Base-by-base conservation (phyloP, 2,113 vertebrate species). In the Marcusenius ussheri region DNA sequence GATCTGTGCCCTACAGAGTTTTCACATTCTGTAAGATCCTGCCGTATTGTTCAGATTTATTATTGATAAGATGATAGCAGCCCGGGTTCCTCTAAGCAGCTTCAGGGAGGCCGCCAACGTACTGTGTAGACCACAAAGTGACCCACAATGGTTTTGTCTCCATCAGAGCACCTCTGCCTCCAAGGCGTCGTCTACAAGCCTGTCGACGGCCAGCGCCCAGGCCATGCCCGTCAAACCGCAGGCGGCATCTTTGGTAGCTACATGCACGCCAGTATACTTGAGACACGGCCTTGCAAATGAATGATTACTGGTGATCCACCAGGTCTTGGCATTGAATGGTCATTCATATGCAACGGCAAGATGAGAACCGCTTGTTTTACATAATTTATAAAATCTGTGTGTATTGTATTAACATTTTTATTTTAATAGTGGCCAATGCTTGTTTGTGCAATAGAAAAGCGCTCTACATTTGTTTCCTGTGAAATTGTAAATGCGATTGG, bases 131-230 rank as follows among this genome's bases (percentile, higher is more conserved):
- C n/a, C 39, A 50, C 42, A 86, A n/a, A 87, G 6, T 35, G 84
- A 53, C n/a, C n/a, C 21, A 15, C 27, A 17, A 17, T 46, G 5
- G 46, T 77, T 56, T 47, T 89, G 86, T 90, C 17, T 66, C 47
- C 58, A 7, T 53, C 88, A 93, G 92, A 91, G 58, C 74, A 56
- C 13, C 3, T 17, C 90, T 17, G 19, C 90, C 27, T 49, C 87
- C 56, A 91, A 88, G 89, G 24, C 47, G 24, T 80, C 91, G 77
- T 53, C 53, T 86, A 45, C 90, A 9, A 51, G 56, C 17, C 24
- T 91, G 90, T 89, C 89, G n/a, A 47, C 39, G 2, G 85, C 89
- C 47, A 90, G 80, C 86, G 49, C 58, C 0, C 24, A 58, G 17
- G 13, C 49, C 17, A 15, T 88, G 47, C 66, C 83, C 11, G 10